These are phyloP conservation scores for Drosophila meridiana DNA, from an alignment of 2,888 invertebrate genomes.

Conservation along the genomic window DNA sequence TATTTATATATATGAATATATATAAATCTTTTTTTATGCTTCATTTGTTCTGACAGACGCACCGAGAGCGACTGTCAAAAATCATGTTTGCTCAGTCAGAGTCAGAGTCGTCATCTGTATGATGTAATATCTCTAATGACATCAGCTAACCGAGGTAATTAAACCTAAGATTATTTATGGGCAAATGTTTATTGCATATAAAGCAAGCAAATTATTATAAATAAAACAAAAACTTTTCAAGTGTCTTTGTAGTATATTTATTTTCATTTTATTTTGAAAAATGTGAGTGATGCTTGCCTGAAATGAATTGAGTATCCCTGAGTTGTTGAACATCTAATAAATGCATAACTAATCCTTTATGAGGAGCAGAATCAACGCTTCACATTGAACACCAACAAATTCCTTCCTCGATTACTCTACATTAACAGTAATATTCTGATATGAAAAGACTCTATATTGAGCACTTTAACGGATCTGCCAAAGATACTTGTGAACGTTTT, in stretches of 20 bases:
- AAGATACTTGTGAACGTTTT: too few relatives aligned
- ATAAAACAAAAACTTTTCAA: not conserved
- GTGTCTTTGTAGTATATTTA: not conserved
- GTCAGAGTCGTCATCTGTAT: not conserved
- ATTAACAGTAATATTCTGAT: too few relatives aligned
- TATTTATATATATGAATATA: not conserved
- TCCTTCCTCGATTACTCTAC: too few relatives aligned
- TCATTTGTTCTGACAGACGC: not conserved
- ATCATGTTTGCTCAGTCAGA: not conserved
- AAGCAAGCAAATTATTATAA: not conserved
- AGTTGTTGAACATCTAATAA: not conserved
- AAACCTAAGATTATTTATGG: not conserved
- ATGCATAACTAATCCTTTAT: too few relatives aligned
- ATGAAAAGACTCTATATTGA: too few relatives aligned
- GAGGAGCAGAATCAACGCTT: too few relatives aligned
- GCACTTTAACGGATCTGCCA: too few relatives aligned
- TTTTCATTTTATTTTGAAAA: not conserved
- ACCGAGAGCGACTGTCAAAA: not conserved
- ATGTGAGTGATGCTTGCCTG: not conserved
- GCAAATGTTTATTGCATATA: not conserved
- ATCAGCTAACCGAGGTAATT: constrained; percentile 2
- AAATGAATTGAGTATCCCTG: not conserved
- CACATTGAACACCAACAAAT: too few relatives aligned
- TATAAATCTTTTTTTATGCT: constrained; percentile 1
- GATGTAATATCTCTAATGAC: not conserved